Evolutionary conservation across 1,140 invertebrate genomes (phyloP).

Genomic region (Triops longicaudatus): DNA sequence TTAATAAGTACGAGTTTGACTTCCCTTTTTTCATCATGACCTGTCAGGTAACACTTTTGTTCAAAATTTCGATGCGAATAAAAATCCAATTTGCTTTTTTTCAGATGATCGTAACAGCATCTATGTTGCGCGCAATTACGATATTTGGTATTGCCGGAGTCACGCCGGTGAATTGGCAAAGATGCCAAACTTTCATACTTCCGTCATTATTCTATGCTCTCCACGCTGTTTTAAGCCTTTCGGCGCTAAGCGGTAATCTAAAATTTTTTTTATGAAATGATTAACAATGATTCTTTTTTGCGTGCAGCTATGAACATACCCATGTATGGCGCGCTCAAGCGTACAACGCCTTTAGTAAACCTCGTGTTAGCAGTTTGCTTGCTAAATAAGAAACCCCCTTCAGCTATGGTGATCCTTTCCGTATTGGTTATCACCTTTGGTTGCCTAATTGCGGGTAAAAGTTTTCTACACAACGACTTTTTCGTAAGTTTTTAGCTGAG

Average conservation of each 20-base stretch:
- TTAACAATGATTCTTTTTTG: background rate
- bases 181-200: constrained; percentile 38
- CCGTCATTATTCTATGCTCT: constrained; percentile 44
- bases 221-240: constrained; percentile 42
- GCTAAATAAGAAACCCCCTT: constrained; percentile 40
- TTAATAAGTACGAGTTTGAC: constrained; percentile 41
- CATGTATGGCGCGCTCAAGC: constrained; percentile 47
- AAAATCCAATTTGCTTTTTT: background rate
- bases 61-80: constrained; percentile 26
- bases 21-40: constrained; percentile 44
- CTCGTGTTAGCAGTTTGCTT: constrained; percentile 41
- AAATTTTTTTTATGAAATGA: background rate
- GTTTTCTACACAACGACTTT: constrained; percentile 15
- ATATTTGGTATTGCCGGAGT: constrained; percentile 30
- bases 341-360: constrained; percentile 44
- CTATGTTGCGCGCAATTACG: background rate
- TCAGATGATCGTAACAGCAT: background rate
- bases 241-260: constrained; percentile 38
- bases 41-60: constrained; percentile 34
- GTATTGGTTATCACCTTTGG: constrained; percentile 41
- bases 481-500: background rate
- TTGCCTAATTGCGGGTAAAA: constrained; percentile 44
- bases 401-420: constrained; percentile 37
- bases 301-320: constrained; percentile 46
- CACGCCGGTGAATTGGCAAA: constrained; percentile 37